Evolutionary conservation across 2,888 invertebrate genomes (phyloP), one percentile per base, ranked within the genome.

Genomic region (Xestobium rufovillosum): DNA sequence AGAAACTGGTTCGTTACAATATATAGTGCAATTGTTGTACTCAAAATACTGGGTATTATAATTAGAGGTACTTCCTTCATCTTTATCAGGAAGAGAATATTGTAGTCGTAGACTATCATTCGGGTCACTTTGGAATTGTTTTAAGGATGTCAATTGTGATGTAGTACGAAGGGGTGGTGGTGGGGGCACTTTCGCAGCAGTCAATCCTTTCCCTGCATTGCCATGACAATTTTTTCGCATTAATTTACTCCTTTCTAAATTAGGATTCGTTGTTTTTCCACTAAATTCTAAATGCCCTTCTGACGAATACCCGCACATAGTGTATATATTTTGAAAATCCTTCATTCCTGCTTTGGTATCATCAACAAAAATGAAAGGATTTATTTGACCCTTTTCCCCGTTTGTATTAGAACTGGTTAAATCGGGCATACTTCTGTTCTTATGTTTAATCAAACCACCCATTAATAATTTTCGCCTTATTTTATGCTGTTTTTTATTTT

Each of bases 401-500:
- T 67, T 76, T 47, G 73, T 73, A 31, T 80, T 82, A 1, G 82
- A 83, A 60, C 90, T 90, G 0, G 90, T 82, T 31, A 91, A 68
- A 67, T 91, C 91, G 1, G 91, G 91, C 87, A 91, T 87, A 36
- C 89, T 89, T 47, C 90, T 72, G 58, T 91, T 91, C 61, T 91
- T 91, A 16, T 90, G 71, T 42, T 85, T 75, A 34, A 91, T 89
- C 34, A 91, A 67, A 2, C 90, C 90, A 9, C 90, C 90, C 89
- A 91, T 90, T 4, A 91, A 59, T 2, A 90, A 63, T 62, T 90
- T 90, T 53, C 90, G 71, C 15, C 90, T 70, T 29, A 91, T 87
- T 67, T 90, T 90, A 56, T 91, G 91, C 58, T 90, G 90, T 49
- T 91, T 91, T 57, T 90, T 90, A 32, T 80, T 80, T 55, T 84